A percentile compares a stretch with the other conserved stretches of the same genome.
Conservation (phyloP, 2,888 invertebrate species). For the Phytoseiulus persimilis region DNA sequence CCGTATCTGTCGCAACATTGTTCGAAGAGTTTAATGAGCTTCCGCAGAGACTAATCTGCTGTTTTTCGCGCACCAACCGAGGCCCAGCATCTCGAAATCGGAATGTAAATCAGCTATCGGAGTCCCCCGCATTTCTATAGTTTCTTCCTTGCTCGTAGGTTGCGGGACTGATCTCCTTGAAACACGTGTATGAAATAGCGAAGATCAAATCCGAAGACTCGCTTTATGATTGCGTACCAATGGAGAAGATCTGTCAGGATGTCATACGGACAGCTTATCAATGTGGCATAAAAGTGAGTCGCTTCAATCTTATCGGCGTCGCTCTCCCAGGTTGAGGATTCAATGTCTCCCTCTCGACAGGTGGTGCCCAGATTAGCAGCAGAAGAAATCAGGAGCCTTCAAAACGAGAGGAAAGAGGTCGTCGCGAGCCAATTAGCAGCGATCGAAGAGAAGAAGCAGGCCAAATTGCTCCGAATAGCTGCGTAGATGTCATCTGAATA, state of each 20-base stretch:
- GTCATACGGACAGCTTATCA: slow-evolving; percentile 68
- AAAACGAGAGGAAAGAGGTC: slow-evolving; percentile 63
- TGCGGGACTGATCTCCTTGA: slow-evolving; percentile 79
- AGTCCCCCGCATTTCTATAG: no score
- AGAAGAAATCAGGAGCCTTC: slow-evolving; percentile 70
- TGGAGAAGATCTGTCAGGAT: slow-evolving; percentile 69
- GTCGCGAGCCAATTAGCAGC: slow-evolving; percentile 67
- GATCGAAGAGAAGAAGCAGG: slow-evolving; percentile 73
- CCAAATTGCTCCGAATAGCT: slow-evolving; percentile 71
- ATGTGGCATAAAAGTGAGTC: slow-evolving; percentile 64
- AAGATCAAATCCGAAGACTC: slow-evolving; percentile 85
- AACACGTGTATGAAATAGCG: slow-evolving; percentile 96
- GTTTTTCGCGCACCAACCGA: no score
- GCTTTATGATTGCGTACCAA: slow-evolving; percentile 57
- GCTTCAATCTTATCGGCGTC: background rate
- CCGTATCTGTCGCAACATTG: no score
- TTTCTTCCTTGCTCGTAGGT: slow-evolving; percentile 55
- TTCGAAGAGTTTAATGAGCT: no score
- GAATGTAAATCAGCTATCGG: no score
- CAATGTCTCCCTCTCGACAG: slow-evolving; percentile 45
- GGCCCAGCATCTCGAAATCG: no score
- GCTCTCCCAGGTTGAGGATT: background rate
- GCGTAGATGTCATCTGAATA: slow-evolving; percentile 8
- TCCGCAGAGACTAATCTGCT: no score
- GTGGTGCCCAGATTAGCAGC: slow-evolving; percentile 67